phyloP scores from a whole-genome alignment of 2,888 invertebrate genomes.

The Aromia moschata region DNA sequence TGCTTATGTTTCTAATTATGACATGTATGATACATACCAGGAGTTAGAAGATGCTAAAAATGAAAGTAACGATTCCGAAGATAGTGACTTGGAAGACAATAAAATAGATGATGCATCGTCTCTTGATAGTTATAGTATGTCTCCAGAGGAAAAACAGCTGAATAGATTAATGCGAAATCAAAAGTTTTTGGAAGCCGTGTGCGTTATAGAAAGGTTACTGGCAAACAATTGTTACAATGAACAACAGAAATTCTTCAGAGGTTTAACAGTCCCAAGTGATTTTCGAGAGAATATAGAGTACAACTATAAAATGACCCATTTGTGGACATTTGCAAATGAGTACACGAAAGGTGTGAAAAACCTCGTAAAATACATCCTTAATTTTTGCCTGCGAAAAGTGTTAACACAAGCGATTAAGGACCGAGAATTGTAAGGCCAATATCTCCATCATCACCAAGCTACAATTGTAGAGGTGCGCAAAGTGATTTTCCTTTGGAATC shows the following conservation, averaged over 20 bases:
- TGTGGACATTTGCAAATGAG: constrained; percentile 73
- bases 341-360: constrained; percentile 59
- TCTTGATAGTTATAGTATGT: constrained; percentile 49
- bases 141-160: constrained; percentile 57
- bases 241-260: constrained; percentile 77
- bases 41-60: constrained; percentile 56
- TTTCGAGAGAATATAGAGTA: constrained; percentile 72
- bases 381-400: too few relatives aligned
- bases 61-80: constrained; percentile 44
- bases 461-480: too few relatives aligned
- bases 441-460: too few relatives aligned
- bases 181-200: constrained; percentile 70
- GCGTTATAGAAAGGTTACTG: constrained; percentile 76
- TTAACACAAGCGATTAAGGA: too few relatives aligned
- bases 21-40: constrained; percentile 78
- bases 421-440: too few relatives aligned
- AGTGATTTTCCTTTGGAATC: too few relatives aligned
- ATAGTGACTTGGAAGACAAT: constrained; percentile 45
- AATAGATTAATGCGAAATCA: constrained; percentile 54
- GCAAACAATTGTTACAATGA: constrained; percentile 73
- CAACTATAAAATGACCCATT: constrained; percentile 70
- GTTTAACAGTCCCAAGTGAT: constrained; percentile 69
- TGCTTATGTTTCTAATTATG: constrained; percentile 79
- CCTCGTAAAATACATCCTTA: too few relatives aligned
- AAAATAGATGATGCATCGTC: constrained; percentile 42